Evolutionary conservation across 2,113 vertebrate genomes (phyloP).

Genomic region (Glareola pratincola): DNA sequence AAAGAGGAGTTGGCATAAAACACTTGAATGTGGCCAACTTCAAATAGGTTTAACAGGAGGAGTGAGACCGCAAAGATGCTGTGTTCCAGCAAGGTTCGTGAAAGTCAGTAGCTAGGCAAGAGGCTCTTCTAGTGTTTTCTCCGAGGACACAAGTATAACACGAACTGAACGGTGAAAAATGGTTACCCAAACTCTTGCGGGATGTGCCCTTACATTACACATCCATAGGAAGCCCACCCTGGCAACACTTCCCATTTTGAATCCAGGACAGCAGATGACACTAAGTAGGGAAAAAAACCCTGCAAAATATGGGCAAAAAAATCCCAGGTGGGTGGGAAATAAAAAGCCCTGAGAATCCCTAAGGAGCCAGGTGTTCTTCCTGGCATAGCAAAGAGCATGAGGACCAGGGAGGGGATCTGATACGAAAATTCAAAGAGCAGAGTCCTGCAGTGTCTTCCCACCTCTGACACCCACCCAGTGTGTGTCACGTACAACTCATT

Average conservation of each 20-base stretch:
- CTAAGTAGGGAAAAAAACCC: neutral
- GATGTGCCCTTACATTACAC: neutral
- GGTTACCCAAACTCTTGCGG: neutral
- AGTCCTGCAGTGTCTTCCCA: neutral
- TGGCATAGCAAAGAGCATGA: neutral
- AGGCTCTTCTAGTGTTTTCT: neutral
- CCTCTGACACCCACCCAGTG: neutral
- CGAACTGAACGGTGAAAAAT: neutral
- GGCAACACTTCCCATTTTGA: neutral
- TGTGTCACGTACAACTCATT: neutral
- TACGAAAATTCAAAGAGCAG: neutral
- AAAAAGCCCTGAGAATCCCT: neutral
- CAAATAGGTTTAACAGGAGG: neutral
- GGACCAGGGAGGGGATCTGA: neutral
- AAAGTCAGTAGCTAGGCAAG: neutral
- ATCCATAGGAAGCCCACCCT: neutral
- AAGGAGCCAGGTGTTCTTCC: neutral
- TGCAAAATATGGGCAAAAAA: neutral
- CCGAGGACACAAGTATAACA: neutral
- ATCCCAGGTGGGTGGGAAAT: neutral
- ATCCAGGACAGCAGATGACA: neutral
- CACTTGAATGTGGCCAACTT: fast-evolving
- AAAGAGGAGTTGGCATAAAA: neutral
- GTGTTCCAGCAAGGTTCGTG: neutral
- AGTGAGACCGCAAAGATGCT: neutral